Conservation (phyloP, 2,797 vertebrate genomes). For the Trachops cirrhosus region DNA sequence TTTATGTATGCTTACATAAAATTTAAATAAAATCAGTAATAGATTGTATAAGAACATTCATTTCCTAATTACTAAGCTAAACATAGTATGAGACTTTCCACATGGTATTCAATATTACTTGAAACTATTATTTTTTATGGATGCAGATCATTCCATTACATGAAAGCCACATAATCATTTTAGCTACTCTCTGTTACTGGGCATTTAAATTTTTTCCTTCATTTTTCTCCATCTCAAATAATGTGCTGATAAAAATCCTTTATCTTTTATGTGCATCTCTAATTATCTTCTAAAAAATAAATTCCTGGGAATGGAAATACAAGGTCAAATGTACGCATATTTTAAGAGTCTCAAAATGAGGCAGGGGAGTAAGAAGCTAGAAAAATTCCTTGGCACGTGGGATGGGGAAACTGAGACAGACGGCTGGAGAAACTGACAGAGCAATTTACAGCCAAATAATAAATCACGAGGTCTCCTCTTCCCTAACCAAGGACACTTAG, state of each 20-base stretch:
- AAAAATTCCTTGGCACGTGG: no score
- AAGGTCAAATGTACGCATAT: not conserved
- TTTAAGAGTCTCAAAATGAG: slow-evolving; percentile 8
- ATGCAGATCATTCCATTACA: not conserved
- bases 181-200: not conserved
- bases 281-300: slow-evolving; percentile 22
- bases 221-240: not conserved
- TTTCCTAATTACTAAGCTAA: not conserved
- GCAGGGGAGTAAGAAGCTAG: no score
- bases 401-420: no score
- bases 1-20: not conserved
- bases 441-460: no score
- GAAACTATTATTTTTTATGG: not conserved
- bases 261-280: not conserved
- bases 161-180: not conserved
- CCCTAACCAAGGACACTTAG: no score
- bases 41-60: not conserved
- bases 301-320: not conserved
- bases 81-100: not conserved
- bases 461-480: no score
- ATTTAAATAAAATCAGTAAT: slow-evolving; percentile 15
- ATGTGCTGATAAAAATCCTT: not conserved
- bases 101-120: not conserved
- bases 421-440: no score
- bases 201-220: slow-evolving; percentile 20